phyloP scores from a whole-genome alignment of 2,888 invertebrate genomes.

The Thymelicus sylvestris region DNA sequence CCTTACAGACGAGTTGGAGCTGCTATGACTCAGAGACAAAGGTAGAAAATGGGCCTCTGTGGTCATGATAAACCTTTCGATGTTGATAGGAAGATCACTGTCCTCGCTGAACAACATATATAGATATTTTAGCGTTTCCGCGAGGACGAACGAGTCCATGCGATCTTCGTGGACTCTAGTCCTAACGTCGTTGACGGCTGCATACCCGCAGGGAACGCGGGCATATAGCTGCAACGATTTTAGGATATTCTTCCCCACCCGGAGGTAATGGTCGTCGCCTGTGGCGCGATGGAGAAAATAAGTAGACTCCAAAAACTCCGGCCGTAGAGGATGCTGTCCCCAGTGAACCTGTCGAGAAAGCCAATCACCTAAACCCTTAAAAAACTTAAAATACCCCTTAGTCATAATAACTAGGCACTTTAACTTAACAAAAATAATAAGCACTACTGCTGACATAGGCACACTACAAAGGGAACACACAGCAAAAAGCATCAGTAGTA shows the following conservation, averaged over 20 bases:
- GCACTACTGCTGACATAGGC: not conserved
- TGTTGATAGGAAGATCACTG: constrained; percentile 91
- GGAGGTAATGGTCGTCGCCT: constrained; percentile 97
- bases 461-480: not conserved
- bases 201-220: constrained; percentile 98
- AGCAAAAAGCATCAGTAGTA: not conserved
- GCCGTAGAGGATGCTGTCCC: constrained; percentile 98
- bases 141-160: constrained; percentile 99
- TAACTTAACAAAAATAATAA: not conserved
- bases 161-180: constrained; percentile 96
- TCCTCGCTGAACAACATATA: constrained; percentile 96
- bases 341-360: constrained; percentile 91
- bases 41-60: constrained; percentile 98
- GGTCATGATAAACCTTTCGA: constrained; percentile 95
- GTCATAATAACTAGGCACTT: not conserved
- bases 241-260: constrained; percentile 94
- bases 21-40: constrained; percentile 89
- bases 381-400: not conserved
- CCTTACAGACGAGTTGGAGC: constrained; percentile 70
- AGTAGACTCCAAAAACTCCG: constrained; percentile 99
- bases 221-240: constrained; percentile 95
- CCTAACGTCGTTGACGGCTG: constrained; percentile 97
- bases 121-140: constrained; percentile 99
- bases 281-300: constrained; percentile 98
- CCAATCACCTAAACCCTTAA: constrained; percentile 6